These are phyloP conservation scores for Palaemon carinicauda DNA, from an alignment of 1,140 invertebrate species.

Conservation along the genomic window DNA sequence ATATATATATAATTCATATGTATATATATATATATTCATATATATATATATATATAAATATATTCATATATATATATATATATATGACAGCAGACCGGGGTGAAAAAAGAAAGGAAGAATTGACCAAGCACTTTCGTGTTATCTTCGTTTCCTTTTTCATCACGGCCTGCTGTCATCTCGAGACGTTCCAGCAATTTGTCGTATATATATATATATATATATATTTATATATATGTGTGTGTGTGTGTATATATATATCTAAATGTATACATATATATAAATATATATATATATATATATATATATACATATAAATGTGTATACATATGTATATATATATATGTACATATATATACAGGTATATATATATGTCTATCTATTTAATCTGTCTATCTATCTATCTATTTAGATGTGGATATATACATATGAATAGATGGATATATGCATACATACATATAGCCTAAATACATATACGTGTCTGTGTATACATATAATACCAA, in stretches of 20 bases:
- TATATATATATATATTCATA: too few relatives aligned
- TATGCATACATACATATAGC: neutral
- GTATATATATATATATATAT: too few relatives aligned
- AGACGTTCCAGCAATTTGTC: too few relatives aligned
- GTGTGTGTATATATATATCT: neutral
- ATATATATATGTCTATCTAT: neutral
- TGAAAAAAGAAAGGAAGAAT: too few relatives aligned
- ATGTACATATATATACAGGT: neutral
- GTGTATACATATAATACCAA: neutral
- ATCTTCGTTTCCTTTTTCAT: too few relatives aligned
- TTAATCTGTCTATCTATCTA: neutral
- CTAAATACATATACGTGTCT: neutral
- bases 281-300: slow-evolving; percentile 2
- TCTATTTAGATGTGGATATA: neutral
- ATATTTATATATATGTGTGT: neutral
- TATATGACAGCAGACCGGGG: too few relatives aligned
- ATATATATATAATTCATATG: too few relatives aligned
- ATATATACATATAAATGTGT: neutral
- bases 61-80: too few relatives aligned
- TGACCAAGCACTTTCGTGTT: too few relatives aligned
- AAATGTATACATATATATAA: neutral
- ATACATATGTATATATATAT: neutral
- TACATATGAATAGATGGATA: neutral
- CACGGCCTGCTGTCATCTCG: too few relatives aligned
- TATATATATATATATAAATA: too few relatives aligned